Conservation (phyloP, 2,113 vertebrate species). For the Rafetus swinhoei region DNA sequence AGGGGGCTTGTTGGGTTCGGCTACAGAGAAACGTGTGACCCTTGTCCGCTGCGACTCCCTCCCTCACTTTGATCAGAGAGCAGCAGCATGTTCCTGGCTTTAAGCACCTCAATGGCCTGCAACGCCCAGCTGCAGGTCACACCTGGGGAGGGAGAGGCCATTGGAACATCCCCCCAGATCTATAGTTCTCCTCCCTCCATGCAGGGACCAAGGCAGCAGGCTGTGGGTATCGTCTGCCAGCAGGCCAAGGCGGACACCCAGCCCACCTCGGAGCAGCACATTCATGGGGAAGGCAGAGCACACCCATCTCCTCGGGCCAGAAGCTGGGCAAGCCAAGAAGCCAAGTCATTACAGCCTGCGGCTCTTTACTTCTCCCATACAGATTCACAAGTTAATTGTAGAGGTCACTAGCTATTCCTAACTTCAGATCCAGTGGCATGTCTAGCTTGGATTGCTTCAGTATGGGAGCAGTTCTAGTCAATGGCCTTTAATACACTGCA, state of each 20-base stretch:
- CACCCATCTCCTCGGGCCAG: fast-evolving
- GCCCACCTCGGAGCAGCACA: background rate
- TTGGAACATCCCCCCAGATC: background rate
- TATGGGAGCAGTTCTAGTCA: slow-evolving; percentile 31
- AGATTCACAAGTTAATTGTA: background rate
- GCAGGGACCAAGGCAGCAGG: fast-evolving
- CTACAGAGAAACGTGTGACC: fast-evolving
- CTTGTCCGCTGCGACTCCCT: fast-evolving
- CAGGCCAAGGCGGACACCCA: background rate
- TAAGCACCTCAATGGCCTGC: background rate
- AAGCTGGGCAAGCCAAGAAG: background rate
- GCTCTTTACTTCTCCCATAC: background rate
- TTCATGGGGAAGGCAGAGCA: slow-evolving; percentile 3
- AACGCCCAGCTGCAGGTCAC: background rate
- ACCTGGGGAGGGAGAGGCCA: fast-evolving
- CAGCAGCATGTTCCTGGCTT: background rate
- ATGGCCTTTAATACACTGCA: slow-evolving; percentile 44
- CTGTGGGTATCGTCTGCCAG: fast-evolving
- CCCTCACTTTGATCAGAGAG: fast-evolving
- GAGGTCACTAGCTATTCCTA: background rate
- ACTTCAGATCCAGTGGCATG: slow-evolving; percentile 6
- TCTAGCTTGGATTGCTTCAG: slow-evolving; percentile 8
- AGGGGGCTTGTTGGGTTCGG: background rate
- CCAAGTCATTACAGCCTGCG: background rate
- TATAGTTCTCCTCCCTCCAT: background rate